Evolutionary conservation across 2,888 invertebrate genomes (phyloP).

Genomic region (Anaspis maculata): DNA sequence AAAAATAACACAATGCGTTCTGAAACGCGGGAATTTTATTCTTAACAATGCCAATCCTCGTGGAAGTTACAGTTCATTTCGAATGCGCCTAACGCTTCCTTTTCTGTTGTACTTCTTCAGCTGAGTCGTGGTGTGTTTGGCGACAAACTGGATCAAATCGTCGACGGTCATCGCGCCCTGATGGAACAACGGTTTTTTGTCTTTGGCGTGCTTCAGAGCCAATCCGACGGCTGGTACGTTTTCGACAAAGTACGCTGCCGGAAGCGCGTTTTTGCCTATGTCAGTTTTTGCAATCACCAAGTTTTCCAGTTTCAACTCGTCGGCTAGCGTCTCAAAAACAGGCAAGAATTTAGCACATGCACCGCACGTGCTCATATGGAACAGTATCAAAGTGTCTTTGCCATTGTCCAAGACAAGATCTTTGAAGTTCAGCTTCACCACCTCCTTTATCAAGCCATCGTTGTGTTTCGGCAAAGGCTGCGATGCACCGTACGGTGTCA

Average conservation of each 20-base stretch:
- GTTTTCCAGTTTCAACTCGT: slow-evolving; percentile 49
- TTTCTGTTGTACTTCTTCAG: not conserved
- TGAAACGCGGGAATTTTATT: no score
- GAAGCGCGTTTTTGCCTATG: not conserved
- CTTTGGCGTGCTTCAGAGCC: not conserved
- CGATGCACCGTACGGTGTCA: not conserved
- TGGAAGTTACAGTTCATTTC: no score
- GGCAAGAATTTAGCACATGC: slow-evolving; percentile 96
- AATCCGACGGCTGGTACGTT: not conserved
- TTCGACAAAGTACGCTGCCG: not conserved
- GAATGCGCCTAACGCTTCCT: no score
- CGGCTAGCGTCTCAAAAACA: slow-evolving; percentile 86
- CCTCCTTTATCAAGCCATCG: not conserved
- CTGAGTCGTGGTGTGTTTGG: not conserved
- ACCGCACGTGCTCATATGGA: slow-evolving; percentile 99
- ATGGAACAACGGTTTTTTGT: not conserved
- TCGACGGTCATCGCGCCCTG: not conserved
- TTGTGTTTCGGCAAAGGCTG: not conserved
- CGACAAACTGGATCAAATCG: not conserved
- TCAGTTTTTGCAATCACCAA: not conserved
- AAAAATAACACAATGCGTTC: no score
- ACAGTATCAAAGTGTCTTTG: slow-evolving; percentile 92
- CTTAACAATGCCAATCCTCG: no score
- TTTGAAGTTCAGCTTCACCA: slow-evolving; percentile 93
- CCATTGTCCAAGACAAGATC: slow-evolving; percentile 84